These are phyloP conservation scores for Caenorhabditis latens DNA, from an alignment of 1,140 invertebrate species.

Conservation along the genomic window DNA sequence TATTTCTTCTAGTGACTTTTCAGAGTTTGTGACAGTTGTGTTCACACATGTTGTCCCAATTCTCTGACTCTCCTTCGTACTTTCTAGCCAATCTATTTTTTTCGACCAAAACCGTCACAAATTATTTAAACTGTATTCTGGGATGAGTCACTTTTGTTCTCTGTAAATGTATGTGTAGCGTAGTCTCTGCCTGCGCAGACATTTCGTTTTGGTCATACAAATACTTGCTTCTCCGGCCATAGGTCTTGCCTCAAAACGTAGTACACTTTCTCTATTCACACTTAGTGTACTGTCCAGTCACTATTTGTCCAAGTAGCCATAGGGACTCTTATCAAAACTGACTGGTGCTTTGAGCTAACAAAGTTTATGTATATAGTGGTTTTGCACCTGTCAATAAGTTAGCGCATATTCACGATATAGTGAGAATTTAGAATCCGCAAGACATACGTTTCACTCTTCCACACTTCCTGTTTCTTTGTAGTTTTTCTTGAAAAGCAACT, in stretches of 20 bases:
- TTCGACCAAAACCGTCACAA: not conserved
- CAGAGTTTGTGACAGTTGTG: not conserved
- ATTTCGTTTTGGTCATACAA: conserved; percentile 36
- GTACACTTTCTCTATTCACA: conserved; percentile 48
- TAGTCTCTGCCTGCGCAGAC: conserved; percentile 39
- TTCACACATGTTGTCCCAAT: not conserved
- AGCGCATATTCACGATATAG: too few relatives aligned
- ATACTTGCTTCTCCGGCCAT: not conserved
- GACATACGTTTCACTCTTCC: too few relatives aligned
- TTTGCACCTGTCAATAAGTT: not conserved
- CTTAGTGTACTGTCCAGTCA: not conserved
- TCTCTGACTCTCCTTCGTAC: not conserved
- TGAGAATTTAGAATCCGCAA: too few relatives aligned
- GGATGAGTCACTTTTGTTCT: conserved; percentile 39
- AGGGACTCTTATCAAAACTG: conserved; percentile 1
- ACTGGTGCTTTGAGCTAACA: not conserved
- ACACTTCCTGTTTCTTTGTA: too few relatives aligned
- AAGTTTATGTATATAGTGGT: not conserved
- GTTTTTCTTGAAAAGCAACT: too few relatives aligned
- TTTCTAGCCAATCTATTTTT: conserved; percentile 13
- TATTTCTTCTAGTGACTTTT: not conserved
- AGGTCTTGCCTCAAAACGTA: not conserved
- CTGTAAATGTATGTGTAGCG: conserved; percentile 18
- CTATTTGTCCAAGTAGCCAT: not conserved
- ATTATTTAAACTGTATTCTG: not conserved